These are phyloP conservation scores for Drosophila aldrichi DNA, from an alignment of 2,888 invertebrate species.

Conservation along the genomic window DNA sequence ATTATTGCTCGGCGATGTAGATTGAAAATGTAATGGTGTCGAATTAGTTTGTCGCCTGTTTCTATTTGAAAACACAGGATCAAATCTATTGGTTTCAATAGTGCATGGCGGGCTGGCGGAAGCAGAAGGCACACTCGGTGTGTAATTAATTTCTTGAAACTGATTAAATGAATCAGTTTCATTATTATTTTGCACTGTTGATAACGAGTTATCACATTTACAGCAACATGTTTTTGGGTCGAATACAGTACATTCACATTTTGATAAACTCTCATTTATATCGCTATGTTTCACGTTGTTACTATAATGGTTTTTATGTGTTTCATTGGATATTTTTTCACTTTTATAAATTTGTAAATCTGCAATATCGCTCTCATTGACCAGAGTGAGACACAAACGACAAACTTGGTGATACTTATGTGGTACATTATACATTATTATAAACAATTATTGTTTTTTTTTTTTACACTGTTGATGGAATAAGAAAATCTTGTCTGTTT, in stretches of 20 bases:
- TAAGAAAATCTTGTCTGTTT: slow-evolving; percentile 40
- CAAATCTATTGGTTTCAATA: slow-evolving; percentile 42
- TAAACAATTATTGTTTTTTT: slow-evolving; percentile 47
- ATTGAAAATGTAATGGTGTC: slow-evolving; percentile 54
- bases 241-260: slow-evolving; percentile 58
- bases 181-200: slow-evolving; percentile 52
- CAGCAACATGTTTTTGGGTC: slow-evolving; percentile 63
- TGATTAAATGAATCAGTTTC: slow-evolving; percentile 49
- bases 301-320: slow-evolving; percentile 26
- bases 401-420: slow-evolving; percentile 96
- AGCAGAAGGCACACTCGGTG: slow-evolving; percentile 68
- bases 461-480: slow-evolving; percentile 51
- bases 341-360: slow-evolving; percentile 86
- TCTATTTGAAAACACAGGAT: slow-evolving; percentile 45
- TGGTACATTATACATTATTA: slow-evolving; percentile 96
- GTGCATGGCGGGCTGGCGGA: slow-evolving; percentile 48
- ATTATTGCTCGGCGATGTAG: slow-evolving; percentile 38
- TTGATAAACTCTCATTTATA: slow-evolving; percentile 39
- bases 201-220: slow-evolving; percentile 64
- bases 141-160: slow-evolving; percentile 54
- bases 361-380: slow-evolving; percentile 90
- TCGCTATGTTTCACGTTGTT: slow-evolving; percentile 40
- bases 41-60: slow-evolving; percentile 36
- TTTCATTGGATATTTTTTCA: slow-evolving; percentile 33
- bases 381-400: slow-evolving; percentile 95